Base-by-base conservation (phyloP, 1,140 invertebrate species). In the Heliconius hewitsoni region DNA sequence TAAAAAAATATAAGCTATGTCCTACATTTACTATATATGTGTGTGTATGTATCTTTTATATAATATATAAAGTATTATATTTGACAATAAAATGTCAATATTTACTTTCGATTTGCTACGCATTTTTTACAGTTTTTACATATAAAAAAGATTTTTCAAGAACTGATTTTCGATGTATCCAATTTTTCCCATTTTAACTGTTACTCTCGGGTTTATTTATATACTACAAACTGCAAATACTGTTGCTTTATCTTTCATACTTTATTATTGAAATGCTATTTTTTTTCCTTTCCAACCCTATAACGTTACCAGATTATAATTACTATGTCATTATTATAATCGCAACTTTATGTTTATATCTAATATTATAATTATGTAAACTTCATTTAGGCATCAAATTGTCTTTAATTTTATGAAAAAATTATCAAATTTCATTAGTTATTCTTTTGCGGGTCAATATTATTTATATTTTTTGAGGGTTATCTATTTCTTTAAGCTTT, bases 1-100 rank as follows among this genome's bases (percentile, higher is more conserved):
- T 78, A 70, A 80, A 37, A 37, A 71, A 75, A 72, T 50, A 18
- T 52, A 66, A 42, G 23, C 55, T 30, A 55, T 75, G 55, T 75
- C 74, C 74, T 75, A 75, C 37, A 75, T 42, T 75, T 55, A 37
- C 34, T 60, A 66, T 30, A 16, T 66, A 66, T 66, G 13, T 27
- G 1, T 66, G 2, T 27, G 11, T 66, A 16, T 66, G 11, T 66
- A 66, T 30, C 11, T 66, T 77, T 37, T 77, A 23, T 66, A 66
- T 66, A 30, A 66, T 66, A 66, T 30, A 30, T 46, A 46, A 46
- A 13, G 13, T 46, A 46, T 46, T 46, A 16, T 74, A 74, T 74
- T 46, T 71, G 60, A 50, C 57, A 70, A 71, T 70, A 76, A 70
- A 16, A 42, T 55, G 46, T 57, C 23, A 74, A 42, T 60, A 57